phyloP scores from a whole-genome alignment of 1,140 invertebrate genomes.

The Eumeta japonica region DNA sequence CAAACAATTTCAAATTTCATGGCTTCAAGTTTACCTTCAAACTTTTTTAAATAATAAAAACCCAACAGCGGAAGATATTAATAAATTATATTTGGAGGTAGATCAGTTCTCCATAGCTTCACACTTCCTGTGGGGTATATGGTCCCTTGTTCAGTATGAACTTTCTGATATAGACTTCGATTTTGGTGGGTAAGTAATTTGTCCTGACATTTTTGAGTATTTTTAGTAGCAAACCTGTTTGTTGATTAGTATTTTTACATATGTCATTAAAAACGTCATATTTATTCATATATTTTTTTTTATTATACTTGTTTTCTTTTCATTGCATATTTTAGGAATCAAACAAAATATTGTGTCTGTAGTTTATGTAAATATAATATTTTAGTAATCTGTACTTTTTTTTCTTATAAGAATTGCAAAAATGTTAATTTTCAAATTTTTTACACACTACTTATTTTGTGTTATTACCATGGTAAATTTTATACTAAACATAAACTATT shows the following conservation, averaged over 20 bases:
- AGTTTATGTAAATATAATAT: no score
- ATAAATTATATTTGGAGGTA: constrained; percentile 72
- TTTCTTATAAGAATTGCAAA: no score
- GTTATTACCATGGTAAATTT: no score
- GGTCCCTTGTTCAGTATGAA: constrained; percentile 88
- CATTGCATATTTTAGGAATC: no score
- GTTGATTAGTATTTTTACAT: constrained; percentile 3
- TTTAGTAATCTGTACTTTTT: no score
- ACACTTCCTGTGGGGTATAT: constrained; percentile 91
- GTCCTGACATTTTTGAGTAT: constrained; percentile 5
- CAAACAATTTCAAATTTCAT: constrained; percentile 76
- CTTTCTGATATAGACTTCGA: constrained; percentile 93
- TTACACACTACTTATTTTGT: no score
- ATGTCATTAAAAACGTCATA: constrained; percentile 5
- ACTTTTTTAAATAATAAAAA: constrained; percentile 57
- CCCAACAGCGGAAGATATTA: constrained; percentile 63
- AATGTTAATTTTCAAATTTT: no score
- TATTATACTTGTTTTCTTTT: not conserved
- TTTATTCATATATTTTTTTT: no score
- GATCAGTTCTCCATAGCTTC: constrained; percentile 78
- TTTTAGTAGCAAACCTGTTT: no score
- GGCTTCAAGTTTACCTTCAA: constrained; percentile 76
- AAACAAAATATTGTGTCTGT: no score
- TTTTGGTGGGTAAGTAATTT: constrained; percentile 75
- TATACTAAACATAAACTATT: no score